Base-by-base conservation (phyloP, 2,888 invertebrate genomes). In the Augochlorella aurata region DNA sequence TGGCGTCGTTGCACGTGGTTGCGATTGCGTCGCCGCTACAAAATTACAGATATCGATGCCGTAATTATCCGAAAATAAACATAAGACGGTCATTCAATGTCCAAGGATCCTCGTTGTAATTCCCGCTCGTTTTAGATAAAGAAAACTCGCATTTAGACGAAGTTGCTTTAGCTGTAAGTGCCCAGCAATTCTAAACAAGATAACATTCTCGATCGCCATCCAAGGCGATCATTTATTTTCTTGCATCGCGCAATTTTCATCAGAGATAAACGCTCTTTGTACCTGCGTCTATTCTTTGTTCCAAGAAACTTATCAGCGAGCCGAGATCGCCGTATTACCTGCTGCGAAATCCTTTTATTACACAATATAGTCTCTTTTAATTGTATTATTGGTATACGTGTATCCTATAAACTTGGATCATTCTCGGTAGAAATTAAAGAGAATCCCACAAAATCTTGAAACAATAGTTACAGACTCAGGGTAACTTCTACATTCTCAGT, bases 91-190 rank as follows among this genome's bases (percentile, higher is more conserved):
- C 24, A 10, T 61, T 38, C 21, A 66, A 47, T 18, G 16, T 4
- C 9, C 3, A 5, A 18, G 16, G 29, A 38, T 73, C 3, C 7
- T 44, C 29, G 29, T n/a, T 2, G 29, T 18, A 61, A 49, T 47
- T 75, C 54, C n/a, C 67, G 9, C 18, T 38, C 38, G 49, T 50
- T 69, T 49, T 18, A 38, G 63, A 65, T 73, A 65, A 73, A 73
- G n/a, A 7, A n/a, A 29, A 24, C 44, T 9, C 21, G 21, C 10
- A 10, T 54, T 54, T 54, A 21, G 21, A 54, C n/a, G 12, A 52
- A 21, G 18, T 21, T 38, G 38, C 7, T 38, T 38, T 38, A 0
- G 2, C 38, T 7, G 5, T 7, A 7, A 38, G 5, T 4, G 38
- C 5, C 38, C 38, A 38, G 38, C 38, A 38, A 38, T 38, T 38